These are phyloP conservation scores for Coreoperca whiteheadi DNA, from an alignment of 2,113 vertebrate genomes.

Conservation along the genomic window DNA sequence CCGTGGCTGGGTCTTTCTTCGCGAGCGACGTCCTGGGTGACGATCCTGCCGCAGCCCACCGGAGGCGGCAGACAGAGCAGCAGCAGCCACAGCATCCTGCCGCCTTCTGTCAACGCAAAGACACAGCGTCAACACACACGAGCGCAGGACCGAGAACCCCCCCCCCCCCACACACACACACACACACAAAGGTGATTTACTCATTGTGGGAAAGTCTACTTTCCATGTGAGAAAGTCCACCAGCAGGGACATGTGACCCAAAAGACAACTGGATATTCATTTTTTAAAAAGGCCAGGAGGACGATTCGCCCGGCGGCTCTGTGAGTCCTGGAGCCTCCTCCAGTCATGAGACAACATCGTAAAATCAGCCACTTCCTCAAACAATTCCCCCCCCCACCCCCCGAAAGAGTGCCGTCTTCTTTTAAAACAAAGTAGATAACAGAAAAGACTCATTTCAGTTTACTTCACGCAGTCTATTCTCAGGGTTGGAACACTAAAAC, in stretches of 20 bases:
- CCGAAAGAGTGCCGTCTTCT: background rate
- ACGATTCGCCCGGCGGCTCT: constrained; percentile 19
- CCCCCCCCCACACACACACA: too few relatives aligned
- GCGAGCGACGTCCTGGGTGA: background rate
- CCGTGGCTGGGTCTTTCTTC: constrained; percentile 5
- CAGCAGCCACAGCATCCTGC: constrained; percentile 68
- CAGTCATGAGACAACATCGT: too few relatives aligned
- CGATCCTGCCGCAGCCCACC: constrained; percentile 7
- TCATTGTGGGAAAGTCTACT: constrained; percentile 12
- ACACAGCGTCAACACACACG: background rate
- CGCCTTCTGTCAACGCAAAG: constrained; percentile 21
- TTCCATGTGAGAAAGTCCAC: background rate
- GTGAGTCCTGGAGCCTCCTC: too few relatives aligned
- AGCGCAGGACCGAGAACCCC: background rate
- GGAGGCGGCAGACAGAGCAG: constrained; percentile 55
- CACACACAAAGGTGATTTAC: background rate
- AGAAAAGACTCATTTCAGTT: background rate
- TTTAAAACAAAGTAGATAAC: background rate
- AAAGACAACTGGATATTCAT: background rate
- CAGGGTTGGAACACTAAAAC: background rate
- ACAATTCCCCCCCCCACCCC: too few relatives aligned
- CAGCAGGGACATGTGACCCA: constrained; percentile 8
- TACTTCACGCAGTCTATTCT: background rate
- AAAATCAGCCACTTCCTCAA: too few relatives aligned
- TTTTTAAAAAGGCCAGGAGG: constrained; percentile 2